Base-by-base conservation (phyloP, 2,797 vertebrate species). In the Zalophus californianus region DNA sequence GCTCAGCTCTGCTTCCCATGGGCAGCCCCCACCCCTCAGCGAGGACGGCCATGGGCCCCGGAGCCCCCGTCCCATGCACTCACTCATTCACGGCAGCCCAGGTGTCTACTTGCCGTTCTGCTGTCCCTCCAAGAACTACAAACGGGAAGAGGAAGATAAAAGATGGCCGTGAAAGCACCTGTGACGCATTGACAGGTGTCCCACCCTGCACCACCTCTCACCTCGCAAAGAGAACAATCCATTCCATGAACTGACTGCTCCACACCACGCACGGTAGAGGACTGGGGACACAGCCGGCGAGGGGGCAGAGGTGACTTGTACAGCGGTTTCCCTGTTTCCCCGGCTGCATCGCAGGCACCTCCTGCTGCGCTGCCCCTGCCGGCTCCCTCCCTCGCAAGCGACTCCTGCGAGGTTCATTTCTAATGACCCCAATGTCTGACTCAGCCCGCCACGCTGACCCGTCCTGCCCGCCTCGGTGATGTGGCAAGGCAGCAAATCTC, bases 11-110 rank as follows among this genome's bases (percentile, higher is more conserved):
- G 0, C 50, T 15, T 95, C 48, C 18, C 21, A 21, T 6, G 50
- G 10, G 84, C 52, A 72, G 6, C 29, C 41, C 29, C 41, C 29
- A 44, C 7, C 41, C 38, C 0, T 16, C 13, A 0, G 50, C 7
- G 3, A 27, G 56, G 38, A 23, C 21, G 7, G 38, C 32, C 52
- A 12, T 23, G 86, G 1, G 3, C 5, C 14, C 87, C 10, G 41
- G 21, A 3, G 18, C 6, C 73, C 23, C 14, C 0, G 1, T 20
- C 50, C 13, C 11, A 48, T 4, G 12, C 5, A 3, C 27, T 83
- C 38, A 32, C 32, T 32, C 38, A 25, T 52, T 48, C 16, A 8
- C 29, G 44, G 16, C n/a, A 58, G 66, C 44, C 38, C 32, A 4
- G 4, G 7, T 29, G 1, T 18, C 75, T 68, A 1, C 20, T 52